A percentile compares a stretch with the other conserved stretches of the same genome.
These are phyloP conservation scores for Kuschelorhynchus macadamiae DNA, from an alignment of 2,888 invertebrate species.

Conservation along the genomic window DNA sequence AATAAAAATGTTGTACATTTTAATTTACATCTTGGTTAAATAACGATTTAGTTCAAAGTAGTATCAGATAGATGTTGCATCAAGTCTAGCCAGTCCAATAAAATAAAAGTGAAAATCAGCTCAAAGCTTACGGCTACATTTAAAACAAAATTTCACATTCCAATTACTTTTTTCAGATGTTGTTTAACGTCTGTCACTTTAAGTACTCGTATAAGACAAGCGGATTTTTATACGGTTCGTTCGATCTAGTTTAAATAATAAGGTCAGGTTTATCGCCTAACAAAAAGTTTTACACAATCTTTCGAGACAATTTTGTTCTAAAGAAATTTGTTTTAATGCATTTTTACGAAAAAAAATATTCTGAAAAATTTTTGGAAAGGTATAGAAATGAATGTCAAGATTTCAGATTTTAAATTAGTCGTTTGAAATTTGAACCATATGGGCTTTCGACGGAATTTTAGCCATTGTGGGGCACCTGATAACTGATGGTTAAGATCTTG, in stretches of 20 bases:
- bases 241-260: conserved; percentile 29
- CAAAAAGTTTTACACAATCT: neutral
- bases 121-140: conserved; percentile 28
- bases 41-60: too few relatives aligned
- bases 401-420: too few relatives aligned
- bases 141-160: conserved; percentile 43
- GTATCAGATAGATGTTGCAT: too few relatives aligned
- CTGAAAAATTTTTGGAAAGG: too few relatives aligned
- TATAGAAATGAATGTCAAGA: too few relatives aligned
- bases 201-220: conserved; percentile 13
- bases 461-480: too few relatives aligned
- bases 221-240: conserved; percentile 28
- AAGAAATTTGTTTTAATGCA: neutral
- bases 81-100: conserved; percentile 15
- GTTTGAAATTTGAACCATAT: too few relatives aligned
- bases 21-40: too few relatives aligned
- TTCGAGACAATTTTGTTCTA: neutral
- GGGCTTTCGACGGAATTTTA: too few relatives aligned
- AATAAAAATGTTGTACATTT: too few relatives aligned
- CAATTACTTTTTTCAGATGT: conserved; percentile 36
- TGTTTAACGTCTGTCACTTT: conserved; percentile 33
- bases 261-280: conserved; percentile 25
- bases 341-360: too few relatives aligned
- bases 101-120: conserved; percentile 38
- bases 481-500: too few relatives aligned